Percentiles rank a stretch among this genome's conserved stretches.
phyloP scores from a whole-genome alignment of 1,140 invertebrate species.

The Cotesia chilonis region DNA sequence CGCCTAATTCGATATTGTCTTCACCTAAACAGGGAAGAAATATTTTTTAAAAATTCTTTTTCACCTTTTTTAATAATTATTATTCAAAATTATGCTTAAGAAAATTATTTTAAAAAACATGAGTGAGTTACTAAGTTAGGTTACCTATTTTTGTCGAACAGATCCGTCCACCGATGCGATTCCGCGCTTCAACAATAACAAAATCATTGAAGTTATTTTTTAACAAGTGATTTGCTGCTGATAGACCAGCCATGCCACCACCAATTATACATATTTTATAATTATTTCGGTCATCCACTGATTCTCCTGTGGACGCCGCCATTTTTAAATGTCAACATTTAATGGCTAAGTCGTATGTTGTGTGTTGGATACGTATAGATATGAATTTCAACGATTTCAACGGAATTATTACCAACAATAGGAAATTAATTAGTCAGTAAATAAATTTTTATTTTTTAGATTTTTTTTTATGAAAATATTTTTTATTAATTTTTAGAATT shows the following conservation, averaged over 20 bases:
- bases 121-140: constrained; percentile 60
- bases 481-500: no score
- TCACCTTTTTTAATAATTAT: not conserved
- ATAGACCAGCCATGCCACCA: constrained; percentile 85
- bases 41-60: not conserved
- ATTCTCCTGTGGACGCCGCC: constrained; percentile 58
- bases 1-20: constrained; percentile 81
- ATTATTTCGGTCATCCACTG: constrained; percentile 54
- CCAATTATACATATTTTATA: constrained; percentile 85
- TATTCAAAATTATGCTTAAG: no score
- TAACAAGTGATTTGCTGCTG: constrained; percentile 83
- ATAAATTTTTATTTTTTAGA: no score
- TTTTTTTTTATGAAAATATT: no score
- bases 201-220: constrained; percentile 84
- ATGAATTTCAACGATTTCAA: no score
- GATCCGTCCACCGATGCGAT: constrained; percentile 82
- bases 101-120: constrained; percentile 7
- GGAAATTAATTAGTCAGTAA: no score
- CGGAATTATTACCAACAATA: no score
- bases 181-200: constrained; percentile 81
- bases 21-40: constrained; percentile 56
- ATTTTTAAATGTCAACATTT: constrained; percentile 47
- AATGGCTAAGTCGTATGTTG: no score
- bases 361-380: no score
- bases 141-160: constrained; percentile 78